A percentile compares a stretch with the other conserved stretches of the same genome.
Conservation (phyloP, 2,797 vertebrate genomes). For the Synaphobranchus kaupii region DNA sequence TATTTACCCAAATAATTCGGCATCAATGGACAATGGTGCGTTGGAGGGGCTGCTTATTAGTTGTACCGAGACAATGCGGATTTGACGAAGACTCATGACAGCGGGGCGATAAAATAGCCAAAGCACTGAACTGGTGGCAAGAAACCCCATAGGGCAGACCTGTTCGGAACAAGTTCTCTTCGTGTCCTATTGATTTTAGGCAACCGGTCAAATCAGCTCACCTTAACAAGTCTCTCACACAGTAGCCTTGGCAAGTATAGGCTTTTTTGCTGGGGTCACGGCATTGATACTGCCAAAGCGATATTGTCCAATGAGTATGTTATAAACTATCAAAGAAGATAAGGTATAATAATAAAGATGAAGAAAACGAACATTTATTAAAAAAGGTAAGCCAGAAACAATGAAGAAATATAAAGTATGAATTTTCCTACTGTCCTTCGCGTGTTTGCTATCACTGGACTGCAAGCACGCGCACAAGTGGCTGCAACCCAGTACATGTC, state of each 20-base stretch:
- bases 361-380: not conserved
- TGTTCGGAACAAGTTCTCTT: not conserved
- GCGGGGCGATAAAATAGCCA: not conserved
- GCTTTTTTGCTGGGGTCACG: not conserved
- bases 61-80: slow-evolving; percentile 6
- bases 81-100: not conserved
- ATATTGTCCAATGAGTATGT: not conserved
- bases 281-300: not conserved
- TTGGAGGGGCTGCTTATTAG: not conserved
- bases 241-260: not conserved
- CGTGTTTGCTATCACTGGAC: not conserved
- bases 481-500: slow-evolving; percentile 3
- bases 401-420: not conserved
- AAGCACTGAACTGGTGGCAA: no score
- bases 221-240: not conserved
- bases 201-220: not conserved
- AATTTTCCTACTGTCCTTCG: not conserved
- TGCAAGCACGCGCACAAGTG: slow-evolving; percentile 9
- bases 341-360: not conserved
- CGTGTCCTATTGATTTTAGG: not conserved
- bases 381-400: not conserved
- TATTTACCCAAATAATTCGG: not conserved
- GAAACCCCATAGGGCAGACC: not conserved
- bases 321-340: not conserved
- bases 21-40: not conserved